Conservation (phyloP, 2,113 vertebrate species). For the Columba janthina region DNA sequence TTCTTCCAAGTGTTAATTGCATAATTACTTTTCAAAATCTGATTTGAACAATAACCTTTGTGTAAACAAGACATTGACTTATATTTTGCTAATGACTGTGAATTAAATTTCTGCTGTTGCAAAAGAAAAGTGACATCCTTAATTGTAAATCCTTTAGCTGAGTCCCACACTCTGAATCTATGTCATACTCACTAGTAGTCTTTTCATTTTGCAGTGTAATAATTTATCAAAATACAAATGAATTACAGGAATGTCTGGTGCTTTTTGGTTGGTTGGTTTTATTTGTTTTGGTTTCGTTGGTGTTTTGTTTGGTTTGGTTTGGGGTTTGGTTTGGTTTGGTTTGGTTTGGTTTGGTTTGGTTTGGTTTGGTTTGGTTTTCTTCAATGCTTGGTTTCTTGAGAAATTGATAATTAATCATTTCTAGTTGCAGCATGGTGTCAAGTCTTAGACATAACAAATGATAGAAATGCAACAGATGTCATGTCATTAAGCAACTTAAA, state of each 20-base stretch:
- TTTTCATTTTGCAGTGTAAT: constrained; percentile 26
- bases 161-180: constrained; percentile 30
- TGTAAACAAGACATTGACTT: constrained; percentile 59
- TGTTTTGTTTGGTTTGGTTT: too few species aligned
- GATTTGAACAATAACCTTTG: constrained; percentile 53
- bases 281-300: too few species aligned
- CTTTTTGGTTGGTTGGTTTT: neutral
- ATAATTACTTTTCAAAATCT: constrained; percentile 64
- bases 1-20: constrained; percentile 41
- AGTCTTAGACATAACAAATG: neutral
- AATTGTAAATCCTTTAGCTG: constrained; percentile 13
- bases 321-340: too few species aligned
- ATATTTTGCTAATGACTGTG: constrained; percentile 40
- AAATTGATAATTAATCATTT: neutral
- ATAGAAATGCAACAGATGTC: neutral
- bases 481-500: neutral
- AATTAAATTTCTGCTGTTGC: constrained; percentile 56
- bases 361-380: neutral
- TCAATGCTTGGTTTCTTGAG: neutral
- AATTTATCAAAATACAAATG: constrained; percentile 28
- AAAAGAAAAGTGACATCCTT: neutral
- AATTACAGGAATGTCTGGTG: neutral
- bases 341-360: too few species aligned
- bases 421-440: neutral
- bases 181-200: neutral